Base-by-base conservation (phyloP, 2,113 vertebrate genomes). In the Mobula birostris region DNA sequence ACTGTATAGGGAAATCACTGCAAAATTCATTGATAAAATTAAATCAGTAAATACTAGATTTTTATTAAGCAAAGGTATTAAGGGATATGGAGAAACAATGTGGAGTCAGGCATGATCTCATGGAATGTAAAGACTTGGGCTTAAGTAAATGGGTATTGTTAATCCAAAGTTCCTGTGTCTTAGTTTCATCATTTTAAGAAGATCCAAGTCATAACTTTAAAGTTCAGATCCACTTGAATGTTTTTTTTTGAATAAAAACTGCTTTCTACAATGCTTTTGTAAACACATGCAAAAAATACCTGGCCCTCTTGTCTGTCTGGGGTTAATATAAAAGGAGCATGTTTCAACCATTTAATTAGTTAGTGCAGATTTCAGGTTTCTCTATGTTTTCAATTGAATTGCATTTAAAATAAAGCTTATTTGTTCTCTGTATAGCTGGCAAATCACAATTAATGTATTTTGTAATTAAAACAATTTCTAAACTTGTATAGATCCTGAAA, bases 361-460 rank as follows among this genome's bases (percentile, higher is more conserved):
- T 88, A 63, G 85, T n/a, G 15, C 15, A 88, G 61, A 90, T 66
- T 90, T 66, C 61, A 68, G 61, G 29, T 29, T 2, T 8, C 15
- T 66, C n/a, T 15, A 63, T n/a, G 1, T 14, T 93, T 93, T 76
- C 40, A 27, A 2, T 93, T 40, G 24, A 93, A 76, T 17, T 93
- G 36, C 36, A 74, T 93, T 93, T 74, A 93, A 76, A 93, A 40
- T 93, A 40, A 93, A 93, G 9, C 24, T 93, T 48, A 76, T 76
- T 93, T 93, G 24, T 70, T 93, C 72, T 93, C 40, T 56, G 24
- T 66, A 76, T 11, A 93, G 24, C 74, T 48, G 68, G 19, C 63
- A 93, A 92, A 87, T 87, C 32, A 40, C 32, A 56, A 93, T 29
- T 32, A 72, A 68, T 29, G 0, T 27, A 21, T 92, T 40, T 72